Conservation (phyloP, 2,113 vertebrate genomes). For the Deroptyus accipitrinus region DNA sequence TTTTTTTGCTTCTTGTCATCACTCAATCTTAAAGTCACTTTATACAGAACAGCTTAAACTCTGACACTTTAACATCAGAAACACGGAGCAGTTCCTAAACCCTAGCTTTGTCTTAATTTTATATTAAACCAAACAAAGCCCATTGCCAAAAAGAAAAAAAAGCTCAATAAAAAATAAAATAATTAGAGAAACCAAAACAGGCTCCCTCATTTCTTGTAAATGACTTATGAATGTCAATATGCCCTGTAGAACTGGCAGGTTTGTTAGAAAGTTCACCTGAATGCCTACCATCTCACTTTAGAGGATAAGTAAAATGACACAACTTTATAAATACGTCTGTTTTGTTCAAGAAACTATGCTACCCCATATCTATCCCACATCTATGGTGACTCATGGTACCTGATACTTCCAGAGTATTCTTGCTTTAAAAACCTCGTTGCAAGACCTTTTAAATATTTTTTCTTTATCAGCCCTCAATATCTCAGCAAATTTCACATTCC, state of each 20-base stretch:
- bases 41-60: not conserved
- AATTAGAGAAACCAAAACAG: fast-evolving
- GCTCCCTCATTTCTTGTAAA: not conserved
- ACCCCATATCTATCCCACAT: not conserved
- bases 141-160: not conserved
- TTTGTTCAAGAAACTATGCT: not conserved
- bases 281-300: not conserved
- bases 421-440: not conserved
- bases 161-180: not conserved
- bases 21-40: not conserved
- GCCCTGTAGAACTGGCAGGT: not conserved
- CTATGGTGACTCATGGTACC: not conserved
- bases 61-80: not conserved
- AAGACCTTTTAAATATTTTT: not conserved
- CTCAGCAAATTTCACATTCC: not conserved
- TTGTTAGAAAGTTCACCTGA: not conserved
- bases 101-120: not conserved
- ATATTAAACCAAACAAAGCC: not conserved
- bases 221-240: not conserved
- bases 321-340: not conserved
- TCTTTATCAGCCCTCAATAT: fast-evolving
- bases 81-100: not conserved
- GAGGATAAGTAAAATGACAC: not conserved
- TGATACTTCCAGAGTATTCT: not conserved
- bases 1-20: not conserved